phyloP scores from a whole-genome alignment of 1,140 invertebrate genomes.

The Helicoverpa armigera region DNA sequence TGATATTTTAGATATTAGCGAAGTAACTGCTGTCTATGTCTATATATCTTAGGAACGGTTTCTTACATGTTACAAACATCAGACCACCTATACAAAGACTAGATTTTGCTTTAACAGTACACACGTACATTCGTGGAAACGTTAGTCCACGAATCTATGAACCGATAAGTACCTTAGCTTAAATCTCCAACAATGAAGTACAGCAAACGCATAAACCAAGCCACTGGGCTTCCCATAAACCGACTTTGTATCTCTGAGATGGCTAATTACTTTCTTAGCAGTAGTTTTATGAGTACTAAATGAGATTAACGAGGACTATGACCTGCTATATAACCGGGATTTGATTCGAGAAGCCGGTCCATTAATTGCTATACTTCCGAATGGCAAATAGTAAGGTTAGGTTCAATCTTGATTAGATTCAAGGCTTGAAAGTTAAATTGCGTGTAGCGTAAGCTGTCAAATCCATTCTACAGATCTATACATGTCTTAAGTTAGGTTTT shows the following conservation, averaged over 20 bases:
- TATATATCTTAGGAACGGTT: too few relatives aligned
- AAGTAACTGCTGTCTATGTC: too few relatives aligned
- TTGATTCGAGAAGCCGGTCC: not conserved
- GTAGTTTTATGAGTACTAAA: slow-evolving; percentile 27
- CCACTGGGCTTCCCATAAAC: slow-evolving; percentile 2
- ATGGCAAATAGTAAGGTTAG: not conserved
- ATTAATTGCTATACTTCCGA: not conserved
- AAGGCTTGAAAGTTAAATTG: too few relatives aligned
- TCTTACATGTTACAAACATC: too few relatives aligned
- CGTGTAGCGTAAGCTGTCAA: too few relatives aligned
- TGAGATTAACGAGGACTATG: slow-evolving; percentile 26
- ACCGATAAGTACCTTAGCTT: not conserved
- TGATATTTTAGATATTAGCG: too few relatives aligned
- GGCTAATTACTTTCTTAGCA: slow-evolving; percentile 25
- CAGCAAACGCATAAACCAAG: not conserved
- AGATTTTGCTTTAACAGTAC: not conserved
- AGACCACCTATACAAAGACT: too few relatives aligned
- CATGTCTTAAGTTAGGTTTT: too few relatives aligned
- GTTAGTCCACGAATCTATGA: not conserved
- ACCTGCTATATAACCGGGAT: slow-evolving; percentile 18
- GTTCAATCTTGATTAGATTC: not conserved
- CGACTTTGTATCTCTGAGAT: not conserved
- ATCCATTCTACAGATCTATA: too few relatives aligned
- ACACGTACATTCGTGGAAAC: too few relatives aligned
- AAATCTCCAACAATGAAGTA: not conserved